A percentile compares a stretch with the other conserved stretches of the same genome.
Evolutionary conservation across 2,113 vertebrate genomes (phyloP).

Genomic region (Rhinichthys klamathensis): DNA sequence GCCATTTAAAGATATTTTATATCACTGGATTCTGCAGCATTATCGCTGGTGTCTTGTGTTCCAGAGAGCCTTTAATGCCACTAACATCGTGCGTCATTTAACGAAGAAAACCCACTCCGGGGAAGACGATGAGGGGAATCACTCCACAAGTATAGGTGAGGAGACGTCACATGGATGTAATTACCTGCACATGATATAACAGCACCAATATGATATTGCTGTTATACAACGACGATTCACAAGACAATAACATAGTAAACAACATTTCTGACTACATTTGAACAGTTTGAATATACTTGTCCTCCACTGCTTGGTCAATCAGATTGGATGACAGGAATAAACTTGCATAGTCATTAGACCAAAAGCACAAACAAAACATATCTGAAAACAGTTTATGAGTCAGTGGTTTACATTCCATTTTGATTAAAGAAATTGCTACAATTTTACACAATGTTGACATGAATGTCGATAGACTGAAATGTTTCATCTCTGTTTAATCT

Average conservation of each 20-base stretch:
- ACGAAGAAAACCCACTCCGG: conserved; percentile 60
- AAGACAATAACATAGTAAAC: neutral
- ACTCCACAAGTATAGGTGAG: conserved; percentile 67
- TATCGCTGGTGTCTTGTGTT: neutral
- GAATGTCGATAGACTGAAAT: neutral
- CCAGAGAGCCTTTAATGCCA: conserved; percentile 90
- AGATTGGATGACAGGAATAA: neutral
- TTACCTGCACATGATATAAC: neutral
- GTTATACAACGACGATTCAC: neutral
- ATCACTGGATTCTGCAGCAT: neutral
- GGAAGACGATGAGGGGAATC: conserved; percentile 73
- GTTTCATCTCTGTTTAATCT: neutral
- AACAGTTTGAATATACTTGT: neutral
- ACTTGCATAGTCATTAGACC: neutral
- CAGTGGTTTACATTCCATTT: neutral
- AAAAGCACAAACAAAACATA: neutral
- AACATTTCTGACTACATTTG: neutral
- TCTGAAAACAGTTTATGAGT: neutral
- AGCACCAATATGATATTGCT: neutral
- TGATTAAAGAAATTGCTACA: neutral
- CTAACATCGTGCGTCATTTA: conserved; percentile 84
- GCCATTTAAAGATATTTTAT: conserved; percentile 14
- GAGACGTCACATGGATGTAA: neutral
- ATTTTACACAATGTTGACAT: neutral
- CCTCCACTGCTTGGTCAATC: neutral